Conservation (phyloP, 2,888 invertebrate genomes). For the Syritta pipiens region DNA sequence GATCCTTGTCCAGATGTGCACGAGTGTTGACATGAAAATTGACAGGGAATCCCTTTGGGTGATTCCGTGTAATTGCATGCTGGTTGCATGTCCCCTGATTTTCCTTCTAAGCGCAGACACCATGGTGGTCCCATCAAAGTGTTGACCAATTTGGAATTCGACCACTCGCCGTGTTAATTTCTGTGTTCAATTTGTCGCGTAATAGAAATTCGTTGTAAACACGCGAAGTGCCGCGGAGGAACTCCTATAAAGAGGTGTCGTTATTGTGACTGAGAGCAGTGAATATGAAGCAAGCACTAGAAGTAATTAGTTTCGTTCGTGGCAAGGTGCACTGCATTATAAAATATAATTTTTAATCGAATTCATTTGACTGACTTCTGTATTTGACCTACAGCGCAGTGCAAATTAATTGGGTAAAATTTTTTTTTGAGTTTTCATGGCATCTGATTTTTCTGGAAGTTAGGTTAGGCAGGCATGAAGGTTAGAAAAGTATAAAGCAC, state of each 20-base stretch:
- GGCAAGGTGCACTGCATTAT: neutral
- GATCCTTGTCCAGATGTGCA: conserved; percentile 23
- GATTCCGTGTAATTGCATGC: conserved; percentile 51
- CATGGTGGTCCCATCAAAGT: conserved; percentile 8
- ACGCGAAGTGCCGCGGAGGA: neutral
- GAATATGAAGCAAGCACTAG: conserved; percentile 26
- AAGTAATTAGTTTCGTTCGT: conserved; percentile 17
- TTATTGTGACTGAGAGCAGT: conserved; percentile 38
- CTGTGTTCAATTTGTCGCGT: conserved; percentile 54
- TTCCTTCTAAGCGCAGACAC: neutral
- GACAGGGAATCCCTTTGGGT: conserved; percentile 57
- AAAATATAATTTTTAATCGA: too few species aligned
- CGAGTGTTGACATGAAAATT: conserved; percentile 50
- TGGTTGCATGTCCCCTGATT: conserved; percentile 51
- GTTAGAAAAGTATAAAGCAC: too few species aligned
- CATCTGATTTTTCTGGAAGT: too few species aligned
- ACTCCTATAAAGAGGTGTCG: conserved; percentile 28
- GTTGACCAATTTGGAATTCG: conserved; percentile 34
- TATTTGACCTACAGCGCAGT: too few species aligned
- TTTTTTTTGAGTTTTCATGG: too few species aligned
- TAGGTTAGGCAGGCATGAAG: too few species aligned
- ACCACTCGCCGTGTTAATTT: conserved; percentile 46
- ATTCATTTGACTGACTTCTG: too few species aligned
- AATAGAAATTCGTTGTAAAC: conserved; percentile 33
- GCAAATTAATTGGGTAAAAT: too few species aligned